These are phyloP conservation scores for Benthosema pterotum DNA, from an alignment of 2,797 vertebrate genomes.

Conservation along the genomic window DNA sequence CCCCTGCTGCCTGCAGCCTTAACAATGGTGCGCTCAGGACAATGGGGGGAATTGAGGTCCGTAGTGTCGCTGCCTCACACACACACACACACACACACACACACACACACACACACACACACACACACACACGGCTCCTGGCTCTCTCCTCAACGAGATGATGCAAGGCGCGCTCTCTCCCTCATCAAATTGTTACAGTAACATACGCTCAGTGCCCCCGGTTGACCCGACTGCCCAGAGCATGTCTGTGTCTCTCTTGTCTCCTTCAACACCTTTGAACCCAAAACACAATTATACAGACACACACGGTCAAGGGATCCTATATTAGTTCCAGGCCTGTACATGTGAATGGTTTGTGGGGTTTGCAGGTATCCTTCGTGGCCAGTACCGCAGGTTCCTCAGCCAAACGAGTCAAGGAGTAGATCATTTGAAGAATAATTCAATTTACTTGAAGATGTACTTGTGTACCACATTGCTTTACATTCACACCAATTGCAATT, in stretches of 20 bases:
- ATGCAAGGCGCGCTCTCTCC: slow-evolving; percentile 60
- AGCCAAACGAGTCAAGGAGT: too few species aligned
- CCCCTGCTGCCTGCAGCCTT: slow-evolving; percentile 26
- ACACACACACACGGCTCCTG: slow-evolving; percentile 3
- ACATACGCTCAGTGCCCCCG: slow-evolving; percentile 34
- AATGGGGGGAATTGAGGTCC: slow-evolving; percentile 65
- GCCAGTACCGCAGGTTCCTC: too few species aligned
- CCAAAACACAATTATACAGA: slow-evolving; percentile 1
- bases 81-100: slow-evolving; percentile 11
- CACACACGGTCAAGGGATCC: slow-evolving; percentile 8
- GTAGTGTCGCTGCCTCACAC: slow-evolving; percentile 23
- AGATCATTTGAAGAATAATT: too few species aligned
- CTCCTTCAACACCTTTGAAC: slow-evolving; percentile 4
- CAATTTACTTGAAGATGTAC: too few species aligned
- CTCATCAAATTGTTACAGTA: slow-evolving; percentile 67
- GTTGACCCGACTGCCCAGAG: slow-evolving; percentile 6
- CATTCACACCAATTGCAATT: too few species aligned
- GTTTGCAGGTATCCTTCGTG: too few species aligned
- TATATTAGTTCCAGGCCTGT: too few species aligned
- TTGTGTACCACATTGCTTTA: too few species aligned
- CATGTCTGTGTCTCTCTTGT: background rate
- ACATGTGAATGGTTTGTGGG: too few species aligned
- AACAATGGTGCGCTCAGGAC: slow-evolving; percentile 63
- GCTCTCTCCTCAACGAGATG: slow-evolving; percentile 32
- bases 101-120: slow-evolving; percentile 6